These are phyloP conservation scores for Sander lucioperca DNA, from an alignment of 2,113 vertebrate genomes.

Conservation along the genomic window DNA sequence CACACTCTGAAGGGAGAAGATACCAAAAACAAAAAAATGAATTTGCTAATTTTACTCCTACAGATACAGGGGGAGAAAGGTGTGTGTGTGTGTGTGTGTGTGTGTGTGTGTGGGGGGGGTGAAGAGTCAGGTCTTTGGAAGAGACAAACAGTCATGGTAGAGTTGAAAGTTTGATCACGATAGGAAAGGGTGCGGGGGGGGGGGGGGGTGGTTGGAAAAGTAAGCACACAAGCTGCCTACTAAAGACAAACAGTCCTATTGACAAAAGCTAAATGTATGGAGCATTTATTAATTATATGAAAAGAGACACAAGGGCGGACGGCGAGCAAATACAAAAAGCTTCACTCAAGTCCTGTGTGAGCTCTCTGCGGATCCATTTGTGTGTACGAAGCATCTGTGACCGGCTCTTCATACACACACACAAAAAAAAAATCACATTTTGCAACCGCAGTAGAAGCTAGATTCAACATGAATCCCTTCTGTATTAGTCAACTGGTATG, in stretches of 20 bases:
- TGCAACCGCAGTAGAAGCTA: background rate
- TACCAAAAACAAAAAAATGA: constrained; percentile 47
- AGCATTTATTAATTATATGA: constrained; percentile 46
- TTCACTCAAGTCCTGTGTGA: constrained; percentile 38
- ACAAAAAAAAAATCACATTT: background rate
- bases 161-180: constrained; percentile 70
- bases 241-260: constrained; percentile 66
- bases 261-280: constrained; percentile 48
- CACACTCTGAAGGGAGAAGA: constrained; percentile 59
- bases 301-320: constrained; percentile 36
- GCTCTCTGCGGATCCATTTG: constrained; percentile 13
- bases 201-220: constrained; percentile 31
- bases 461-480: constrained; percentile 15
- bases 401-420: background rate
- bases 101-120: too few relatives aligned
- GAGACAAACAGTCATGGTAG: constrained; percentile 47
- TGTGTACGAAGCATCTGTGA: constrained; percentile 33
- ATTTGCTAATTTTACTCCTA: constrained; percentile 73
- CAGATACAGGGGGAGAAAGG: constrained; percentile 24
- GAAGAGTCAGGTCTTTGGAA: constrained; percentile 29
- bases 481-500: constrained; percentile 14
- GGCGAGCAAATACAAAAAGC: constrained; percentile 36
- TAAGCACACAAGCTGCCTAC: constrained; percentile 58
- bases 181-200: too few relatives aligned
- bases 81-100: background rate